phyloP scores from a whole-genome alignment of 2,888 invertebrate genomes.

The Gryllus longicercus region DNA sequence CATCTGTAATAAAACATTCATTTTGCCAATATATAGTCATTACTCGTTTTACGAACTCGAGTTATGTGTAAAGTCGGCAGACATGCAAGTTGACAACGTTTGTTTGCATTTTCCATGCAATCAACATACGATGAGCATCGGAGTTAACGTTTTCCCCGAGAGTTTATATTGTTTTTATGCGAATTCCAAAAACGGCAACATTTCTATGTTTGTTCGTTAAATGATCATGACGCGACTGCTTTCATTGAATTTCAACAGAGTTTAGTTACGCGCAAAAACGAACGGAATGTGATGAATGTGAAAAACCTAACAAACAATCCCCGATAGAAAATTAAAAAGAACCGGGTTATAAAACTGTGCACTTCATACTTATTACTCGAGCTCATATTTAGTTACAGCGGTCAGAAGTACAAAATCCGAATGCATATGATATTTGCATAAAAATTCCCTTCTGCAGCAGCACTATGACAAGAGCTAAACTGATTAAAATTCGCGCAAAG shows the following conservation, averaged over 20 bases:
- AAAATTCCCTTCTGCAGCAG: neutral
- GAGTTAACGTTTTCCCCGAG: no score
- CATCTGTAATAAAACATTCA: no score
- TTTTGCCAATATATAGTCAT: no score
- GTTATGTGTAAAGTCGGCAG: no score
- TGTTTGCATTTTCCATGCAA: no score
- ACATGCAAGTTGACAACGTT: no score
- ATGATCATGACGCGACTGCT: neutral
- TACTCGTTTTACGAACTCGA: no score
- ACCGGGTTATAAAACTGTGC: neutral
- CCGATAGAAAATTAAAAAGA: neutral
- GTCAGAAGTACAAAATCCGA: neutral
- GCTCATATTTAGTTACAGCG: neutral
- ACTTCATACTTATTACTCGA: neutral
- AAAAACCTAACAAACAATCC: constrained; percentile 1
- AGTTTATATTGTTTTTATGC: neutral
- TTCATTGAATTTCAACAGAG: constrained; percentile 5
- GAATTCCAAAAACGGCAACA: neutral
- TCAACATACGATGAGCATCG: no score
- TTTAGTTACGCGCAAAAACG: constrained; percentile 1
- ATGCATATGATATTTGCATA: neutral
- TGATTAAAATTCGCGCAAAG: constrained; percentile 11
- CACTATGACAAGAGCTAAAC: neutral
- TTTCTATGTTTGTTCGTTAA: neutral
- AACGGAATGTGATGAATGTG: neutral